A percentile compares a stretch with the other conserved stretches of the same genome.
Conservation (phyloP, 2,113 vertebrate species). For the Halcyon senegalensis region DNA sequence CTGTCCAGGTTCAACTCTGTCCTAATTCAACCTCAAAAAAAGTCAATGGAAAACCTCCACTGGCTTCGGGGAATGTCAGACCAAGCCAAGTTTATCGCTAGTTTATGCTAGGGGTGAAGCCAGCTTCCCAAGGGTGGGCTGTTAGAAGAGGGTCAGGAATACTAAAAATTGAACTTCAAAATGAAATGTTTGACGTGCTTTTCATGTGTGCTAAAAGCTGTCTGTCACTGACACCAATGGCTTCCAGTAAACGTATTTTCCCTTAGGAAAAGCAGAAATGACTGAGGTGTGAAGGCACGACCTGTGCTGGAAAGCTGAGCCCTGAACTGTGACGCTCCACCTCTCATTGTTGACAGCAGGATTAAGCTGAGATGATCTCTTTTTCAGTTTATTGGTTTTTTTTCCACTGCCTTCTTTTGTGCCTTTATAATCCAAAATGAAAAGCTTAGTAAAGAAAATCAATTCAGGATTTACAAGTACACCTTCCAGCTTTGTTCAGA, state of each 20-base stretch:
- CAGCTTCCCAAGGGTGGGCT: background rate
- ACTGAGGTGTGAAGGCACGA: background rate
- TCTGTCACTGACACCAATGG: background rate
- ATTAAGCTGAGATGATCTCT: slow-evolving; percentile 4
- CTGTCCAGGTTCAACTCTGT: background rate
- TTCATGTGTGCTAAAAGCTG: background rate
- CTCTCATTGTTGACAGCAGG: background rate
- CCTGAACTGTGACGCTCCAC: background rate
- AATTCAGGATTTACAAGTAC: background rate
- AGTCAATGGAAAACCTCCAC: background rate
- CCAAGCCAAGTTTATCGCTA: background rate
- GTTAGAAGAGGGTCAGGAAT: background rate
- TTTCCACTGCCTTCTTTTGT: background rate
- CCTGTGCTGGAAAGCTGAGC: background rate
- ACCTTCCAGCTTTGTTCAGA: background rate
- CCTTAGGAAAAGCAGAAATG: background rate
- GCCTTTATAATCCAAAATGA: slow-evolving; percentile 3
- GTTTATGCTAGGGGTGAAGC: background rate
- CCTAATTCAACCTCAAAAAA: background rate
- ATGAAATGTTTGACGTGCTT: background rate
- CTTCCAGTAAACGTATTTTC: background rate
- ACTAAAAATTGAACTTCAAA: background rate
- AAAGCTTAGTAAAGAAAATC: slow-evolving; percentile 2
- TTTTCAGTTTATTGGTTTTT: background rate
- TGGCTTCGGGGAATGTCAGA: background rate